Evolutionary conservation across 2,113 vertebrate genomes (phyloP).

Genomic region (Centrocercus urophasianus): DNA sequence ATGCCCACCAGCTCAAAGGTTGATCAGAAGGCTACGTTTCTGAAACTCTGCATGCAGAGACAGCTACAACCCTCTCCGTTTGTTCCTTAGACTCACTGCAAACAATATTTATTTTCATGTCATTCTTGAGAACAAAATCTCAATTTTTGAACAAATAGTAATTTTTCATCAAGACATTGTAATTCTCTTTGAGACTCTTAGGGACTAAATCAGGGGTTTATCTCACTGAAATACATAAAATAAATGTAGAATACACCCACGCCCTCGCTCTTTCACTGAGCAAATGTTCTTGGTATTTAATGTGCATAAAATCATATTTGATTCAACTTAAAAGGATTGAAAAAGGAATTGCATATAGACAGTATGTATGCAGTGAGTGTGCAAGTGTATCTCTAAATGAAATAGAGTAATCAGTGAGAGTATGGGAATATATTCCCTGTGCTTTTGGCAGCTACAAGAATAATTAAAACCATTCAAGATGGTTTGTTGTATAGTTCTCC

Average conservation of each 20-base stretch:
- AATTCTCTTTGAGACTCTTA: constrained; percentile 54
- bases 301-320: not conserved
- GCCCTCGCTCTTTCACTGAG: not conserved
- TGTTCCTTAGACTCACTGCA: constrained; percentile 1
- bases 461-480: not conserved
- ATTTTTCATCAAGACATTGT: constrained; percentile 49
- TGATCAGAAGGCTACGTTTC: not conserved
- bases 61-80: not conserved
- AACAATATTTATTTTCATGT: constrained; percentile 26
- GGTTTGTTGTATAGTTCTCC: not conserved
- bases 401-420: not conserved
- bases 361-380: not conserved
- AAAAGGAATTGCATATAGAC: not conserved
- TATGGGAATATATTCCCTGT: not conserved
- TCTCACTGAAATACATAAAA: constrained; percentile 8
- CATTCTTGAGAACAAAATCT: constrained; percentile 10
- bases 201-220: constrained; percentile 27
- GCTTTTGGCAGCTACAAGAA: not conserved
- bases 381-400: not conserved
- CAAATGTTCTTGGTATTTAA: not conserved
- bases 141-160: constrained; percentile 45
- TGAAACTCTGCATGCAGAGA: not conserved
- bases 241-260: not conserved
- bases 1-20: not conserved
- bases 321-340: not conserved